Evolutionary conservation across 2,113 vertebrate species (phyloP), one percentile per base, ranked within the genome.

Genomic region (Syngnathus typhle): DNA sequence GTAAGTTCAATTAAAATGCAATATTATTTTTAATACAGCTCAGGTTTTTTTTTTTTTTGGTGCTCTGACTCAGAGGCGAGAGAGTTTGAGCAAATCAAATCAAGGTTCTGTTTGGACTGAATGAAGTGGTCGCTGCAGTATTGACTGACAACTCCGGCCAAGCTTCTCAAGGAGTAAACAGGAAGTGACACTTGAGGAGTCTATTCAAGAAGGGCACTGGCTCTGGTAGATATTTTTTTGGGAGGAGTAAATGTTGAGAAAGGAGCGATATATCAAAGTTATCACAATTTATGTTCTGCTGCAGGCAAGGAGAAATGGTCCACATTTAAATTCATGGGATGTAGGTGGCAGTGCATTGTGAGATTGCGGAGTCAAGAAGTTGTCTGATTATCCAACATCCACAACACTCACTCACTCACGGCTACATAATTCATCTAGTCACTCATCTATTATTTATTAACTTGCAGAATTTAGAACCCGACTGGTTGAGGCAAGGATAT

Each of bases 401-500:
- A 47, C 27, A 36, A 19, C 71, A 60, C 51, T 68, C 65, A 32
- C 51, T 68, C 65, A 32, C 18, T 49, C 65, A 19, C 43, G 72
- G 72, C 83, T 75, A 23, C 54, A 81, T 84, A 54, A 82, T 83
- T 79, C 55, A 82, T 71, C 66, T 46, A 56, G 64, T 70, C 46
- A 44, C 38, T 69, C 18, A 81, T 83, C 47, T 65, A 84, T 85
- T 74, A 84, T 82, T 75, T 63, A 79, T 46, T 60, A 6, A 32
- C 62, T 23, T 64, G 63, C 36, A 69, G 74, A 46, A 68, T 77
- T 73, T 66, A 72, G 56, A 76, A 60, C 60, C 11, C 74, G 65
- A 36, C 60, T 66, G 59, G 27, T 54, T 68, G 23, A 69, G 41
- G 70, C 46, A 51, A 67, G 76, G 49, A 66, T 73, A 62, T 61